Conservation (phyloP, 2,113 vertebrate species). For the Talpa occidentalis region DNA sequence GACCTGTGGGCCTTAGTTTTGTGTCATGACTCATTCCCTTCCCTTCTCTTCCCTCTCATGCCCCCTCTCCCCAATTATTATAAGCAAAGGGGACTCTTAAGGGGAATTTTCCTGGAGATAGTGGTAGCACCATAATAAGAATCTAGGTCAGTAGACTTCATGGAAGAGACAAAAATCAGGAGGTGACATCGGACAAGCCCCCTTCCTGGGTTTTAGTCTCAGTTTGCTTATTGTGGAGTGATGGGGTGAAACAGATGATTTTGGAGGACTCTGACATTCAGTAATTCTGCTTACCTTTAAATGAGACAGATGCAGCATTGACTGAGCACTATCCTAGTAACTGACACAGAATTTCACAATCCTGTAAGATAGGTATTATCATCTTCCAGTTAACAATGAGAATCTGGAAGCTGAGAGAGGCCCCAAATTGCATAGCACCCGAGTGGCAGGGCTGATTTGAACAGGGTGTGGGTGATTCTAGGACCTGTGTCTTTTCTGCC, state of each 20-base stretch:
- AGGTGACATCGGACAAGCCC: neutral
- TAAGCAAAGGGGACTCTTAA: neutral
- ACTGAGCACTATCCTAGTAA: neutral
- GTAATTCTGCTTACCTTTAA: slow-evolving; percentile 25
- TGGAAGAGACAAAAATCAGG: neutral
- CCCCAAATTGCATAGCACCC: neutral
- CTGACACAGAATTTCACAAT: slow-evolving; percentile 9
- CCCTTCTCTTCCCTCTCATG: neutral
- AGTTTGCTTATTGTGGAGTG: neutral
- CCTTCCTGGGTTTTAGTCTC: neutral
- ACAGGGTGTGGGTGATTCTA: slow-evolving; percentile 26
- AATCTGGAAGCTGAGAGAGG: slow-evolving; percentile 2
- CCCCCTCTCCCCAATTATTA: neutral
- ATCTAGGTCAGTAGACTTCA: neutral
- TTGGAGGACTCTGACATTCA: neutral
- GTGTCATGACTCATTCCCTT: neutral
- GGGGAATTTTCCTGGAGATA: neutral
- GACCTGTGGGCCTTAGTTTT: neutral
- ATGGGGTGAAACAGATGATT: neutral
- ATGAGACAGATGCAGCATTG: neutral
- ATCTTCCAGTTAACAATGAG: neutral
- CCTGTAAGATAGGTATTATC: neutral
- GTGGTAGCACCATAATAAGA: neutral
- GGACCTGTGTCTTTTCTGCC: neutral
- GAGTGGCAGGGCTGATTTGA: neutral